Percentiles rank a stretch among this genome's conserved stretches.
Conservation (phyloP, 2,888 invertebrate species). For the Netelia inedita region DNA sequence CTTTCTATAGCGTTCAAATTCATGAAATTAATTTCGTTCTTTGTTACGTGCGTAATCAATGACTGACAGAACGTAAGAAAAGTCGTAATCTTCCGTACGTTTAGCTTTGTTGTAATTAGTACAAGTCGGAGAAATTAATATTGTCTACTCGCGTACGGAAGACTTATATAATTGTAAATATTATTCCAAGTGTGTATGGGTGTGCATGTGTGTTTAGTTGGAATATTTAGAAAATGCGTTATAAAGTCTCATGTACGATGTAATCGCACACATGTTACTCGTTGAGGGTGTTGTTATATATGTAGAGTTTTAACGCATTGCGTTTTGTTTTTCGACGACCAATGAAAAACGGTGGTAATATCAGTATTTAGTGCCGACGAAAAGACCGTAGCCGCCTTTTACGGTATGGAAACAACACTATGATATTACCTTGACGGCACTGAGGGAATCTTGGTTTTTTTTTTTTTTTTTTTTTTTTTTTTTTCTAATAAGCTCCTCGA, state of each 20-base stretch:
- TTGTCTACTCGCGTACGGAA: conserved; percentile 37
- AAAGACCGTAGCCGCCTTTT: conserved; percentile 6
- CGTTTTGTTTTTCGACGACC: conserved; percentile 5
- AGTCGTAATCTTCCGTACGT: conserved; percentile 45
- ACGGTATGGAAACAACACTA: conserved; percentile 24
- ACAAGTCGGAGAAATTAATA: conserved; percentile 12
- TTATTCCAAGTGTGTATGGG: conserved; percentile 48
- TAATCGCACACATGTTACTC: conserved; percentile 44
- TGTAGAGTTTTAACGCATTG: conserved; percentile 5
- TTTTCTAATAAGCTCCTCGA: conserved; percentile 37
- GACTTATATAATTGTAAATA: conserved; percentile 55
- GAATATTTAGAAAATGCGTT: conserved; percentile 11
- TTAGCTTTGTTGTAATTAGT: conserved; percentile 28
- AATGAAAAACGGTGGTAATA: conserved; percentile 35
- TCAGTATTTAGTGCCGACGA: conserved; percentile 43
- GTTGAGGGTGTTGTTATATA: conserved; percentile 40
- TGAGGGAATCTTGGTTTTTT: conserved; percentile 23
- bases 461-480: conserved; percentile 33
- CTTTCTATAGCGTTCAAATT: conserved; percentile 23
- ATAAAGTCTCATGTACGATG: conserved; percentile 38
- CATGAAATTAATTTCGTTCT: not conserved
- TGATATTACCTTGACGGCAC: conserved; percentile 45
- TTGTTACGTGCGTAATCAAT: conserved; percentile 31
- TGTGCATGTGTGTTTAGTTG: conserved; percentile 38
- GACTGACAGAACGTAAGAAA: conserved; percentile 35